Percentiles rank a stretch among this genome's conserved stretches.
phyloP scores from a whole-genome alignment of 2,113 vertebrate genomes.

The Hydrochoerus hydrochaeris region DNA sequence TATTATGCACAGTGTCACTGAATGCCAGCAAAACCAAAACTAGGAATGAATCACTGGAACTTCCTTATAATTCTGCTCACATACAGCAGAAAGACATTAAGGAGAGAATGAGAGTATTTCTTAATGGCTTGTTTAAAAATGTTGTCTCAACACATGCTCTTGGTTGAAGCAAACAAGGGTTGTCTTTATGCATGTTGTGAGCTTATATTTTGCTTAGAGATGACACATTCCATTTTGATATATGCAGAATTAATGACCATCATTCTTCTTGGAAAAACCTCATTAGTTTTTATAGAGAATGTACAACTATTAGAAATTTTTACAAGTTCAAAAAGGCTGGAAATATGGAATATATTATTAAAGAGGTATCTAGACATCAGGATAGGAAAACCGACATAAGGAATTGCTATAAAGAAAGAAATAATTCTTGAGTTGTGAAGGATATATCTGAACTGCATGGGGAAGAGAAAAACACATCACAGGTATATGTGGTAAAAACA shows the following conservation, averaged over 20 bases:
- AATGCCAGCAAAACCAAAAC: constrained; percentile 41
- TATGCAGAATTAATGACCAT: constrained; percentile 38
- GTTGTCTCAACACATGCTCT: constrained; percentile 38
- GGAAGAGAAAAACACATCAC: background rate
- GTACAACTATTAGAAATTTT: constrained; percentile 42
- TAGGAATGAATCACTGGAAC: constrained; percentile 45
- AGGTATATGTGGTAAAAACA: background rate
- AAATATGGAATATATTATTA: constrained; percentile 1
- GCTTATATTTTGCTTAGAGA: background rate
- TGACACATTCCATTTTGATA: background rate
- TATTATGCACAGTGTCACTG: background rate
- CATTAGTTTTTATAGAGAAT: constrained; percentile 47
- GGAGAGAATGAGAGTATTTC: constrained; percentile 60
- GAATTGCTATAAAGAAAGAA: background rate
- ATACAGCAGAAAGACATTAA: constrained; percentile 45
- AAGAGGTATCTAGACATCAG: background rate
- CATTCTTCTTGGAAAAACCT: background rate
- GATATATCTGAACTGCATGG: background rate
- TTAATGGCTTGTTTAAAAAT: constrained; percentile 55
- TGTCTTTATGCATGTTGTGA: background rate
- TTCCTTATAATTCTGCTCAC: constrained; percentile 66
- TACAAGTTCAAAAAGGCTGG: constrained; percentile 29
- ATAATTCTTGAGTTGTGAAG: background rate
- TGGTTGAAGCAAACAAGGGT: constrained; percentile 39
- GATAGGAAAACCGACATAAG: background rate